A percentile compares a stretch with the other conserved stretches of the same genome.
Evolutionary conservation across 2,888 invertebrate genomes (phyloP).

Genomic region (Pollenia amentaria): DNA sequence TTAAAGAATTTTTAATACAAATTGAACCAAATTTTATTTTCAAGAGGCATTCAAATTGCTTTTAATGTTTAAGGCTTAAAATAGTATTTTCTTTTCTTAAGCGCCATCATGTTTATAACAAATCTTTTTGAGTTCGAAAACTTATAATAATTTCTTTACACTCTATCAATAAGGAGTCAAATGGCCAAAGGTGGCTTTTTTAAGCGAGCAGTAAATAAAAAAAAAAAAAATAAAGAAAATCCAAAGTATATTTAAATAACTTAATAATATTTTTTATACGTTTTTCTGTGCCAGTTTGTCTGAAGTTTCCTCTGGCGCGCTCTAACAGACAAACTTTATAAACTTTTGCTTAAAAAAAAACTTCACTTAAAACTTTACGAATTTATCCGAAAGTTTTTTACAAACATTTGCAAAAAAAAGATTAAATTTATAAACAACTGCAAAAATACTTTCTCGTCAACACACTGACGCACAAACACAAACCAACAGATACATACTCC

Average conservation of each 20-base stretch:
- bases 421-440: slow-evolving; percentile 22
- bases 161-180: slow-evolving; percentile 11
- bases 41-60: no score
- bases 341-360: slow-evolving; percentile 40
- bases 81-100: no score
- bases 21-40: no score
- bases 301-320: slow-evolving; percentile 11
- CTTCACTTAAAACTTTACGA: slow-evolving; percentile 31
- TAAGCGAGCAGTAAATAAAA: slow-evolving; percentile 1
- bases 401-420: slow-evolving; percentile 18
- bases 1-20: no score
- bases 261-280: slow-evolving; percentile 10
- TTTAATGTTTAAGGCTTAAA: no score
- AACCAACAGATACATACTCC: not conserved
- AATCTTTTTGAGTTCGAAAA: not conserved
- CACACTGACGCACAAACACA: not conserved
- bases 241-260: not conserved
- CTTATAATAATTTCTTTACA: not conserved
- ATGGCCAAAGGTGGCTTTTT: slow-evolving; percentile 14
- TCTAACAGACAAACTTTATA: slow-evolving; percentile 14
- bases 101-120: no score
- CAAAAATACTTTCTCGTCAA: not conserved
- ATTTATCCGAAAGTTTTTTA: slow-evolving; percentile 37
- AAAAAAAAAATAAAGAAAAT: not conserved
- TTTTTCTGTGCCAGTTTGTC: slow-evolving; percentile 27